phyloP scores from a whole-genome alignment of 2,797 vertebrate species.

The Leuciscus waleckii region DNA sequence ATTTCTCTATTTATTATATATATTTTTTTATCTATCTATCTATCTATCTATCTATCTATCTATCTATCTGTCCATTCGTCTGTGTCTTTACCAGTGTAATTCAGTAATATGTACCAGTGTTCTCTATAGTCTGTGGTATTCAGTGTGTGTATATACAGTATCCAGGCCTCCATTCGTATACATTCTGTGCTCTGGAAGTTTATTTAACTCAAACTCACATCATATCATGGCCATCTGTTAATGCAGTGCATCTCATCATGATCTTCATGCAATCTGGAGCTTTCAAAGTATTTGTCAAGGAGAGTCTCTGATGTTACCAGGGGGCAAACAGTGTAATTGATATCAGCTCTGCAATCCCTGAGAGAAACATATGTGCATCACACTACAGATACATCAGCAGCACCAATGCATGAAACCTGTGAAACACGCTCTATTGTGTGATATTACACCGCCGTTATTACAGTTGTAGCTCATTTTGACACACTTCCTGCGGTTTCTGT shows the following conservation, averaged over 20 bases:
- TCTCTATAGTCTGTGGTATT: neutral
- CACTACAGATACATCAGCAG: conserved; percentile 31
- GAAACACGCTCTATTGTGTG: conserved; percentile 22
- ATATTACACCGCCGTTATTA: conserved; percentile 25
- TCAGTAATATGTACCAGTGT: neutral
- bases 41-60: too few species aligned
- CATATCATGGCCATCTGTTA: conserved; percentile 81
- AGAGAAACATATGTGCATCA: conserved; percentile 52
- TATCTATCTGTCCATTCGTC: too few species aligned
- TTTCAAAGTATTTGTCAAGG: conserved; percentile 65
- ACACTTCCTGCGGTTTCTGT: conserved; percentile 12
- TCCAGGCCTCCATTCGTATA: neutral
- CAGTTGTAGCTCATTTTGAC: conserved; percentile 41
- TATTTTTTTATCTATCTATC: too few species aligned
- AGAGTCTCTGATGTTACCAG: conserved; percentile 61
- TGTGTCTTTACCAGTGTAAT: neutral
- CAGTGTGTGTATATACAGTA: neutral
- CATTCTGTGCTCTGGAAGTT: neutral
- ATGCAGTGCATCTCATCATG: conserved; percentile 71
- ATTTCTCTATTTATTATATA: neutral
- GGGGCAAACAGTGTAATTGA: conserved; percentile 67
- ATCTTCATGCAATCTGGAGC: conserved; percentile 72
- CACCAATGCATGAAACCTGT: conserved; percentile 18
- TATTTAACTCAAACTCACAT: conserved; percentile 53
- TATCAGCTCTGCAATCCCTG: conserved; percentile 57